phyloP scores from a whole-genome alignment of 2,113 vertebrate species.

The Danionella cerebrum region DNA sequence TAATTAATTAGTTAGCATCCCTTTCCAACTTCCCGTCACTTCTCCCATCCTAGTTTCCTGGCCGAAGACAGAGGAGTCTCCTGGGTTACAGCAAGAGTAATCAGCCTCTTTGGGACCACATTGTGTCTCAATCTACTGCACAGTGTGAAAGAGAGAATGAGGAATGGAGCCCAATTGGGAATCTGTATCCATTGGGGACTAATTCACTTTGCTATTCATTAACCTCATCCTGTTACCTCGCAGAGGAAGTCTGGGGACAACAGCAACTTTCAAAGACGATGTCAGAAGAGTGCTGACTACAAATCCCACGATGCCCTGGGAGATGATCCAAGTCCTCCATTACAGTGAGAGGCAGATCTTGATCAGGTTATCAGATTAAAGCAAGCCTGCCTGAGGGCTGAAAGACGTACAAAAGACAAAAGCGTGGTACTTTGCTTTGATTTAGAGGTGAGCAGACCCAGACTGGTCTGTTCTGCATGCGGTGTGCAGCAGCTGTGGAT shows the following conservation, averaged over 20 bases:
- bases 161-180: background rate
- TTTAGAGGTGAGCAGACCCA: conserved; percentile 12
- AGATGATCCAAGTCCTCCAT: conserved; percentile 45
- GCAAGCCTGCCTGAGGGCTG: conserved; percentile 35
- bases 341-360: conserved; percentile 40
- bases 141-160: background rate
- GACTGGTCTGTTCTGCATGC: conserved; percentile 32
- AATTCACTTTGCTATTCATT: conserved; percentile 42
- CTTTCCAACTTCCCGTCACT: conserved; percentile 33
- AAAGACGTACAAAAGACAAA: conserved; percentile 39
- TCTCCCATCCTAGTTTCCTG: background rate
- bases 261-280: conserved; percentile 45
- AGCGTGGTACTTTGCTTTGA: conserved; percentile 29
- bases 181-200: conserved; percentile 9
- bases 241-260: conserved; percentile 35
- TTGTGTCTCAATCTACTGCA: background rate
- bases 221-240: conserved; percentile 47
- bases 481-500: background rate
- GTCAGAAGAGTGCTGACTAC: conserved; percentile 54
- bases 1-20: conserved; percentile 78
- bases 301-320: conserved; percentile 49
- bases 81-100: conserved; percentile 9
- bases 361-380: conserved; percentile 49
- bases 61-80: background rate
- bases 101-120: conserved; percentile 14